These are phyloP conservation scores for Smutsia gigantea DNA, from an alignment of 2,797 vertebrate species.

Conservation along the genomic window DNA sequence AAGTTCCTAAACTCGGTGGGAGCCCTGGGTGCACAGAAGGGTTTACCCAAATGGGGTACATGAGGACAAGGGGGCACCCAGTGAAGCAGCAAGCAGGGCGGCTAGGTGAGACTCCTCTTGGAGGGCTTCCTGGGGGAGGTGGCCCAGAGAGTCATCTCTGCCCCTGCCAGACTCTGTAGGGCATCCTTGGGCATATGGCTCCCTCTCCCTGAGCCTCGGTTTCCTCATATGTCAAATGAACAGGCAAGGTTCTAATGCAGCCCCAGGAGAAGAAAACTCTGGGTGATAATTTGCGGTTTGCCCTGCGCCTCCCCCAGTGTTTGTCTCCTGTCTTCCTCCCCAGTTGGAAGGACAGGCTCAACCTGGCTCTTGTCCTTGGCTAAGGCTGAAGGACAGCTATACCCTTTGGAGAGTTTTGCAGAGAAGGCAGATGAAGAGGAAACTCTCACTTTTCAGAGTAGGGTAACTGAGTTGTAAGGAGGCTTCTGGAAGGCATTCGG, in stretches of 20 bases:
- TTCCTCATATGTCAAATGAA: background rate
- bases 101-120: background rate
- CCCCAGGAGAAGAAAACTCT: background rate
- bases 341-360: background rate
- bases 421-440: background rate
- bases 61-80: background rate
- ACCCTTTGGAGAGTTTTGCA: background rate
- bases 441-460: background rate
- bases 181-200: background rate
- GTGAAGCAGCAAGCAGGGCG: background rate
- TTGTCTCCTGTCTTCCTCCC: background rate
- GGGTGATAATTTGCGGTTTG: background rate
- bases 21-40: background rate
- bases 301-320: too few species aligned
- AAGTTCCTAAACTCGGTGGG: background rate
- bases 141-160: background rate
- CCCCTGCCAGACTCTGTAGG: background rate
- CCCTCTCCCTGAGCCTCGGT: background rate
- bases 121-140: background rate
- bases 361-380: background rate
- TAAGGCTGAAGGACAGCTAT: background rate
- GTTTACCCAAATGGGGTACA: background rate
- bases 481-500: background rate
- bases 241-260: background rate
- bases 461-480: background rate